phyloP scores from a whole-genome alignment of 2,797 vertebrate species.

The Sebastes kiyomatsui region DNA sequence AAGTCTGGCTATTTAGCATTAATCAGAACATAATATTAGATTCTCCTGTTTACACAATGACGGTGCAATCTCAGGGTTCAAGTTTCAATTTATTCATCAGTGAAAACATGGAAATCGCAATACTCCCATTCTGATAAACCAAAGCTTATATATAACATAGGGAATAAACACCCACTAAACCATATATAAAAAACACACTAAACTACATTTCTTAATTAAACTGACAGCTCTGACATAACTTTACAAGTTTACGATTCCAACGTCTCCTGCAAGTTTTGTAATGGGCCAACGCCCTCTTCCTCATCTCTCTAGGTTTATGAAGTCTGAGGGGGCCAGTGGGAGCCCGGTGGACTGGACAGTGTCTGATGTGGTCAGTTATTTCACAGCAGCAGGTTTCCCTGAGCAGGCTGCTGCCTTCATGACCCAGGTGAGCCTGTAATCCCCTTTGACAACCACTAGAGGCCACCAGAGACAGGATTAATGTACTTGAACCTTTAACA shows the following conservation, averaged over 20 bases:
- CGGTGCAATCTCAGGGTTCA: background rate
- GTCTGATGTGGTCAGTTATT: constrained; percentile 89
- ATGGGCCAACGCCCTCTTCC: background rate
- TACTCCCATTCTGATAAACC: background rate
- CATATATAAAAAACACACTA: background rate
- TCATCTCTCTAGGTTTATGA: constrained; percentile 67
- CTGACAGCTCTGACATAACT: background rate
- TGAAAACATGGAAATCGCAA: background rate
- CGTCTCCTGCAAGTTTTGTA: background rate
- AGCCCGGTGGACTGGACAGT: constrained; percentile 89
- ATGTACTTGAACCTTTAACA: background rate
- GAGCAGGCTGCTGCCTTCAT: constrained; percentile 90
- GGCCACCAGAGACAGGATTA: constrained; percentile 29
- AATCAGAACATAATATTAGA: background rate
- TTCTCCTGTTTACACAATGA: background rate
- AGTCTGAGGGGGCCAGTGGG: constrained; percentile 73
- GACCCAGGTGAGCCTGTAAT: constrained; percentile 82
- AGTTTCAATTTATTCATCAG: background rate
- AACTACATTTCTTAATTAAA: background rate
- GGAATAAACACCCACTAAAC: background rate
- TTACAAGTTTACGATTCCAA: background rate
- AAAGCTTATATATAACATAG: background rate
- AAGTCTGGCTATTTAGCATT: background rate
- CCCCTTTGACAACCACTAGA: constrained; percentile 33
- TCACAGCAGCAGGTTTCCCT: constrained; percentile 87